Percentiles rank a stretch among this genome's conserved stretches.
Conservation (phyloP, 2,797 vertebrate species). For the Meriones psammophilus region DNA sequence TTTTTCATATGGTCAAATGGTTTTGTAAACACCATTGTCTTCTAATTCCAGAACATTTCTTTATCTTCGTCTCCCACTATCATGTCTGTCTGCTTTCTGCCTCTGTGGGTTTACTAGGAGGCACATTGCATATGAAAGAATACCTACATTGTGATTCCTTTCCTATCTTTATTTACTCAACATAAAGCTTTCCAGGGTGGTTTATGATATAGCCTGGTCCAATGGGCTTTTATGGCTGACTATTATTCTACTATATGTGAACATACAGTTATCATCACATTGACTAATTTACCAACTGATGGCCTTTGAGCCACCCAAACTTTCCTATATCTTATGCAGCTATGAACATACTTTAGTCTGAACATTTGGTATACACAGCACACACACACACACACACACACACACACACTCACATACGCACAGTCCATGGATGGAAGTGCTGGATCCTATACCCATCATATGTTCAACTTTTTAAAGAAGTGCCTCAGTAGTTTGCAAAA, state of each 20-base stretch:
- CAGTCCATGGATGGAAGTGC: background rate
- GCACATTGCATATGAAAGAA: background rate
- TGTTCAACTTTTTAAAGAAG: background rate
- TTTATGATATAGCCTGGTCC: background rate
- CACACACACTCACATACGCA: too few species aligned
- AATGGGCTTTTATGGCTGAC: background rate
- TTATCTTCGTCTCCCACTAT: background rate
- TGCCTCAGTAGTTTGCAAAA: background rate
- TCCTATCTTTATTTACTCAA: background rate
- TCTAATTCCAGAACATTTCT: conserved; percentile 41
- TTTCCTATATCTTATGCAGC: background rate
- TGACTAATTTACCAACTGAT: background rate
- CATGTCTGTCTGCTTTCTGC: background rate
- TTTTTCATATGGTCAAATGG: conserved; percentile 5
- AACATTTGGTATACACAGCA: background rate
- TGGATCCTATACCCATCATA: background rate
- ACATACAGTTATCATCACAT: background rate
- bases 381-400: background rate
- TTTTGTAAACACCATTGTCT: background rate
- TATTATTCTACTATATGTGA: background rate
- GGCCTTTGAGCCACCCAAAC: background rate
- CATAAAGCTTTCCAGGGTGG: background rate
- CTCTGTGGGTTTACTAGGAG: background rate
- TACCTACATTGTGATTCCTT: background rate
- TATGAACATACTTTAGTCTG: conserved; percentile 12